Percentiles rank a stretch among this genome's conserved stretches.
Conservation (phyloP, 2,888 invertebrate species). For the Lepetodrilus schrolli region DNA sequence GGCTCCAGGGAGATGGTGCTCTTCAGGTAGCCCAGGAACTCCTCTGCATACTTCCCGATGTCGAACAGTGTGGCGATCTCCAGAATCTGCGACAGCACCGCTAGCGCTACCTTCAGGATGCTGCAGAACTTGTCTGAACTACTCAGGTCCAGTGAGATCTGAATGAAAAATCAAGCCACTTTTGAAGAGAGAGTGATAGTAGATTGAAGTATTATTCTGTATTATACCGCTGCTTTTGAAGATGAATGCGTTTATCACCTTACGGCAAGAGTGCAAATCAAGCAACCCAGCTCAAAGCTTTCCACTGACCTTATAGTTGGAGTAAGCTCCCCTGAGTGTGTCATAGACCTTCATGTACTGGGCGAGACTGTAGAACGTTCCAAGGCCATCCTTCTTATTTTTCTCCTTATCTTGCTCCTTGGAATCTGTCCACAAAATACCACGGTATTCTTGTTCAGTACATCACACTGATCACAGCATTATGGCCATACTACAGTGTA, state of each 20-base stretch:
- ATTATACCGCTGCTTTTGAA: no score
- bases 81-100: slow-evolving; percentile 80
- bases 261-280: no score
- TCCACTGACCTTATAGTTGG: slow-evolving; percentile 85
- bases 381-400: slow-evolving; percentile 70
- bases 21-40: slow-evolving; percentile 85
- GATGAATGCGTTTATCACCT: no score
- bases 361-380: slow-evolving; percentile 78
- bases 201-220: no score
- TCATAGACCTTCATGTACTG: slow-evolving; percentile 91
- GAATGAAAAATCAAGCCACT: no score
- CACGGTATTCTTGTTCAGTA: no score
- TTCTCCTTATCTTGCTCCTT: slow-evolving; percentile 71
- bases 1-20: slow-evolving; percentile 83
- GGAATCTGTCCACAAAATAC: no score
- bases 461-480: no score
- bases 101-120: slow-evolving; percentile 77
- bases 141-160: slow-evolving; percentile 76
- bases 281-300: no score
- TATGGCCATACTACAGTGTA: no score
- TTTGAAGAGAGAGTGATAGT: no score
- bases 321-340: slow-evolving; percentile 86
- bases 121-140: slow-evolving; percentile 70
- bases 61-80: slow-evolving; percentile 78
- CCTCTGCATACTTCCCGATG: slow-evolving; percentile 85